Conservation (phyloP, 2,113 vertebrate species). For the Hypocryptadius cinnamomeus region DNA sequence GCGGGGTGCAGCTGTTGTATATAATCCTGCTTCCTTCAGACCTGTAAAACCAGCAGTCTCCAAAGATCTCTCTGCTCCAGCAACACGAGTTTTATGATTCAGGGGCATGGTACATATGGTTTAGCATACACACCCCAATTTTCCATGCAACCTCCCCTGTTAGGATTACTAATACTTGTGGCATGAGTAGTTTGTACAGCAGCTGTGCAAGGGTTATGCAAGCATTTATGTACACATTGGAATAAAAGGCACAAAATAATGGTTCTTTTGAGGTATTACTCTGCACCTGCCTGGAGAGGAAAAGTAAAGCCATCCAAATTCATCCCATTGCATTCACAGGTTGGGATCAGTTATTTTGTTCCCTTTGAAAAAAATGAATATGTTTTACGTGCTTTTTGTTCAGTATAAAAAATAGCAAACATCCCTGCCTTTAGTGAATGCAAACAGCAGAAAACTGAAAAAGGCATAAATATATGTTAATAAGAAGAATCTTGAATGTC, state of each 20-base stretch:
- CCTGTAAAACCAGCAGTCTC: slow-evolving; percentile 41
- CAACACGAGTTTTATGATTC: slow-evolving; percentile 48
- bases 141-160: slow-evolving; percentile 63
- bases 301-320: slow-evolving; percentile 15
- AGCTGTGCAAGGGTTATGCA: slow-evolving; percentile 65
- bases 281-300: slow-evolving; percentile 38
- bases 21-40: slow-evolving; percentile 36
- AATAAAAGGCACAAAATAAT: slow-evolving; percentile 58
- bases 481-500: not conserved
- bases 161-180: slow-evolving; percentile 65
- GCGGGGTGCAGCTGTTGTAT: slow-evolving; percentile 19
- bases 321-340: not conserved
- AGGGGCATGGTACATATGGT: slow-evolving; percentile 61
- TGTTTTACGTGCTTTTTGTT: not conserved
- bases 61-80: slow-evolving; percentile 34
- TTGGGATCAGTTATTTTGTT: not conserved
- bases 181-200: slow-evolving; percentile 58
- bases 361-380: not conserved
- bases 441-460: not conserved
- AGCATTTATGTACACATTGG: slow-evolving; percentile 49
- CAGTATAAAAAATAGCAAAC: not conserved
- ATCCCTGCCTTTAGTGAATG: not conserved
- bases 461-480: not conserved
- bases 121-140: slow-evolving; percentile 63
- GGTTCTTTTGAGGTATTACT: slow-evolving; percentile 44